Evolutionary conservation across 1,140 invertebrate species (phyloP).

Genomic region (Formica exsecta): DNA sequence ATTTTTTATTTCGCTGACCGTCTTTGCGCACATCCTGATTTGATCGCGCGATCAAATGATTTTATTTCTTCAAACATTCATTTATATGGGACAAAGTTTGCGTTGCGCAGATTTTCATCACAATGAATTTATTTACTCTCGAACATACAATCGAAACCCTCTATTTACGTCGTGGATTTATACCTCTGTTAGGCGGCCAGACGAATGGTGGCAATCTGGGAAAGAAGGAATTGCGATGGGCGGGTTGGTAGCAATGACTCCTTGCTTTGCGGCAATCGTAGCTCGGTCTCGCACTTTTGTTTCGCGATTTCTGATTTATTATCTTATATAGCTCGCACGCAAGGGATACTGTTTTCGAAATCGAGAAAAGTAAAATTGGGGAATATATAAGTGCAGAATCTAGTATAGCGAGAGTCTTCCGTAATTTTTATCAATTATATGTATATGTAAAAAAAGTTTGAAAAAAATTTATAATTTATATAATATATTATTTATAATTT

Average conservation of each 20-base stretch:
- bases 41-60: not conserved
- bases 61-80: not conserved
- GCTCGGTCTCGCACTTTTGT: constrained; percentile 45
- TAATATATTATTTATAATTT: constrained; percentile 14
- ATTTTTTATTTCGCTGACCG: constrained; percentile 39
- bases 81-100: constrained; percentile 21
- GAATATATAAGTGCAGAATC: not conserved
- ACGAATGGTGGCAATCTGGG: constrained; percentile 71
- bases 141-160: constrained; percentile 48
- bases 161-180: constrained; percentile 61
- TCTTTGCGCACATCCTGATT: not conserved
- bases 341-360: constrained; percentile 36
- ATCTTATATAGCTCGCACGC: constrained; percentile 23
- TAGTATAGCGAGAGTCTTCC: not conserved
- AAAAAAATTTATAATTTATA: not conserved
- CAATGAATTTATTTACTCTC: constrained; percentile 48
- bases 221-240: constrained; percentile 66
- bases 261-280: constrained; percentile 56
- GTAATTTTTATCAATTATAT: not conserved
- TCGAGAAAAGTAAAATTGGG: constrained; percentile 29
- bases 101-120: constrained; percentile 54
- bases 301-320: constrained; percentile 54
- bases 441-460: not conserved
- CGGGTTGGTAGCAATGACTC: constrained; percentile 59
- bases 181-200: constrained; percentile 47